These are phyloP conservation scores for Etheostoma nigrum DNA, from an alignment of 2,797 vertebrate species.

Conservation along the genomic window DNA sequence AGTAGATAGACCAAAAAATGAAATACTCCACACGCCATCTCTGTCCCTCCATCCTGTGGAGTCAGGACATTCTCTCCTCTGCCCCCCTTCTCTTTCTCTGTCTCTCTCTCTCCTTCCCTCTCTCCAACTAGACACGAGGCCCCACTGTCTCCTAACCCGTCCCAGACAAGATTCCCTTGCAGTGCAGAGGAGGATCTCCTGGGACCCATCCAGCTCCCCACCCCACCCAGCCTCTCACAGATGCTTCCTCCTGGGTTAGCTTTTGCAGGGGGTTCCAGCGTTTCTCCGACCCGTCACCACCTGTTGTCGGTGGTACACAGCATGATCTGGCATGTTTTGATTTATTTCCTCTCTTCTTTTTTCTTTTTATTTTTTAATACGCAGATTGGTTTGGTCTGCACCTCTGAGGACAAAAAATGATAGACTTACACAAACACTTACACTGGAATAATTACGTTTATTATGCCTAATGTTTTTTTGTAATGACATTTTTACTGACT, in stretches of 20 bases:
- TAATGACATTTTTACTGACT: constrained; percentile 78
- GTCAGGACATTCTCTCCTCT: constrained; percentile 19
- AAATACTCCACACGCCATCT: constrained; percentile 6
- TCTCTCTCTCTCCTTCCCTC: constrained; percentile 18
- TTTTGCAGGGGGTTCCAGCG: constrained; percentile 15
- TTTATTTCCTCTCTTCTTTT: constrained; percentile 37
- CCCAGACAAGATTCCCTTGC: constrained; percentile 39
- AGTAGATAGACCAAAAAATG: constrained; percentile 5
- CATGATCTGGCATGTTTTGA: constrained; percentile 73
- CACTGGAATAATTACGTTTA: constrained; percentile 88
- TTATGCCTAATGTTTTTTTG: constrained; percentile 66
- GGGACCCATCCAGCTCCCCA: constrained; percentile 9
- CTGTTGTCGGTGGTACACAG: constrained; percentile 60
- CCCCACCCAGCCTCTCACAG: constrained; percentile 16
- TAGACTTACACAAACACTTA: constrained; percentile 83
- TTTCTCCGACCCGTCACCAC: not conserved
- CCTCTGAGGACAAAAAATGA: constrained; percentile 73
- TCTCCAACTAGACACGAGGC: constrained; percentile 7
- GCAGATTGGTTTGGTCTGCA: constrained; percentile 72
- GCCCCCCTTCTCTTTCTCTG: not conserved
- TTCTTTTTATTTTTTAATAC: constrained; percentile 44
- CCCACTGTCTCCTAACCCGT: constrained; percentile 14
- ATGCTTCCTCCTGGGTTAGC: constrained; percentile 27
- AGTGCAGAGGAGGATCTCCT: constrained; percentile 28
- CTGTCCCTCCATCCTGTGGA: constrained; percentile 28